Evolutionary conservation across 2,888 invertebrate genomes (phyloP).

Genomic region (Xestia ashworthii): DNA sequence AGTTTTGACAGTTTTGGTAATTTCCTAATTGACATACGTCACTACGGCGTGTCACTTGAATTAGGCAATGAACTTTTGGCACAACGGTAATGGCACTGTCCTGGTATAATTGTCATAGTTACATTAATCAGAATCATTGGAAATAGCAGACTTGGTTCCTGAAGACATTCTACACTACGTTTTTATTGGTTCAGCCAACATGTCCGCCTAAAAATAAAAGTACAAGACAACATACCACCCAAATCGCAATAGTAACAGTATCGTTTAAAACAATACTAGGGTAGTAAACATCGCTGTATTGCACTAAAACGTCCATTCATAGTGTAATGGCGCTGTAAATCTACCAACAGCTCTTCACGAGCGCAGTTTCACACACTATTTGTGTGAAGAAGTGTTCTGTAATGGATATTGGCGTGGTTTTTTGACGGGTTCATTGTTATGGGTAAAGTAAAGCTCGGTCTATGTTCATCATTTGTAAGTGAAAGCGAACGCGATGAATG

Average conservation of each 20-base stretch:
- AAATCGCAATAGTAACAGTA: constrained; percentile 44
- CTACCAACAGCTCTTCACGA: constrained; percentile 37
- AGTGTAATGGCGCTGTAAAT: constrained; percentile 60
- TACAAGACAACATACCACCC: constrained; percentile 50
- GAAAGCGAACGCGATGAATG: not conserved
- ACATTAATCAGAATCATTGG: not conserved
- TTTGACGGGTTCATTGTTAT: constrained; percentile 18
- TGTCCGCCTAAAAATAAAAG: constrained; percentile 23
- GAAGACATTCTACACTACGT: not conserved
- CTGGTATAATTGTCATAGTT: not conserved
- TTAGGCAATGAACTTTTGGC: not conserved
- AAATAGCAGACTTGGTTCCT: not conserved
- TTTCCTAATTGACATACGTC: not conserved
- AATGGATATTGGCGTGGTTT: constrained; percentile 29
- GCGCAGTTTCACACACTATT: constrained; percentile 37
- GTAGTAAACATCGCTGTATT: constrained; percentile 45
- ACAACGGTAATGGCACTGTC: not conserved
- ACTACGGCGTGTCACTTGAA: not conserved
- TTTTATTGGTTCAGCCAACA: not conserved
- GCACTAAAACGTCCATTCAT: constrained; percentile 42
- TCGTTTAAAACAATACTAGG: constrained; percentile 59
- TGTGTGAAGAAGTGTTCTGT: constrained; percentile 40
- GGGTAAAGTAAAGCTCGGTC: not conserved
- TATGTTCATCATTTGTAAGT: not conserved
- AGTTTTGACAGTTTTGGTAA: not conserved